A percentile compares a stretch with the other conserved stretches of the same genome.
Evolutionary conservation across 2,113 vertebrate species (phyloP).

Genomic region (Mastomys coucha): DNA sequence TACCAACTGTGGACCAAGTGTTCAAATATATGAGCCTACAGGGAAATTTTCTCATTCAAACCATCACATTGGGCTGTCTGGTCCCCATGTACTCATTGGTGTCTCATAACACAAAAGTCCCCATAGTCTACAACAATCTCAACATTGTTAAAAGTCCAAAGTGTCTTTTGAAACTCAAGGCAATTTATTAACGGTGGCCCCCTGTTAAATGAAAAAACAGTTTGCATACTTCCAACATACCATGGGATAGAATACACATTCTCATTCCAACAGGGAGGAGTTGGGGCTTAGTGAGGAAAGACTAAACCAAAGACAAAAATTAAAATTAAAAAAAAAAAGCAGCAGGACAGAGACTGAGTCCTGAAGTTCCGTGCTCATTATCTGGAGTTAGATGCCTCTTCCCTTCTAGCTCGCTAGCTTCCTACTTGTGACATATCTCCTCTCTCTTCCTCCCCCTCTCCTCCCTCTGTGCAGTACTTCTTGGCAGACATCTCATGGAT

Average conservation of each 20-base stretch:
- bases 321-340: no score
- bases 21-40: neutral
- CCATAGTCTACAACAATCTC: neutral
- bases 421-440: neutral
- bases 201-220: neutral
- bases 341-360: neutral
- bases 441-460: neutral
- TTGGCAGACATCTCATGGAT: neutral
- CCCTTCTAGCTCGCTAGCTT: neutral
- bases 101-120: neutral
- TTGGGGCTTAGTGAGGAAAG: neutral
- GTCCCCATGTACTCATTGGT: neutral
- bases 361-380: neutral
- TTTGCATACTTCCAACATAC: neutral
- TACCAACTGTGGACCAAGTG: neutral
- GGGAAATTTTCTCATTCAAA: neutral
- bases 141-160: neutral
- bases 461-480: neutral
- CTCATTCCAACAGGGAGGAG: neutral
- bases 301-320: neutral
- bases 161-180: neutral
- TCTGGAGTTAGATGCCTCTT: neutral
- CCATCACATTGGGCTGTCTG: neutral
- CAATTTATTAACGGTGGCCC: neutral
- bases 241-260: neutral